Evolutionary conservation across 1,140 invertebrate genomes (phyloP), one percentile per base, ranked within the genome.

Genomic region (Heliothis virescens): DNA sequence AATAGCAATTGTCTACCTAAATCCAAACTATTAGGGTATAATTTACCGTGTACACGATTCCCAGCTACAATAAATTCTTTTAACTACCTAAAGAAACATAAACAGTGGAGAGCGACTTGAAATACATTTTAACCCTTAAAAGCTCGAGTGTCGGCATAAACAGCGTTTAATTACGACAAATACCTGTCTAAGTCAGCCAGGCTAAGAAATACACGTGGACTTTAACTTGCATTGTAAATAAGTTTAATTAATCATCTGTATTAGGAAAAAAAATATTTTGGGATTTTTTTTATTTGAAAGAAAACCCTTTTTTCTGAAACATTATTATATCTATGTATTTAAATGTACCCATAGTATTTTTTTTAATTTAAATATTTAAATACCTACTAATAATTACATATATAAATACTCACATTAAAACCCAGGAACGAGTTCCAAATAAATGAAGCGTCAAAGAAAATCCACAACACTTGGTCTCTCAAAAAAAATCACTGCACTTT

Each of bases 151-250:
- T 69, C 13, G 2, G 50, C 18, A 34, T 62, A 50, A 69, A 69
- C 34, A 21, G 1, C 47, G 47, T 47, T 69, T 69, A 69, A 69
- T 69, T 69, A 50, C 65, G n/a, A 69, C 16, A 50, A 69, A 52
- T 69, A 69, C 47, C 65, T 69, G 47, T 21, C 5, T 26, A 9
- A 69, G 41, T 47, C 11, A 67, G 63, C 21, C 29, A 26, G 4
- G 16, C 59, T 34, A 34, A 34, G 12, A 29, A 15, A 62, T 62
- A 13, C 57, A 60, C 21, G 9, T 29, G 57, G 57, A 60, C 26
- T 60, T 26, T 26, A 1, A 60, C 57, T 34, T 9, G 9, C 1
- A 41, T 41, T 9, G 34, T 41, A 41, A 41, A 41, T 41, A 41
- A 41, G 9, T 41, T 41, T 41, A 41, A 41, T 41, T 7, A 0